Percentiles rank a stretch among this genome's conserved stretches.
Evolutionary conservation across 2,888 invertebrate genomes (phyloP).

Genomic region (Pilophorus perplexus): DNA sequence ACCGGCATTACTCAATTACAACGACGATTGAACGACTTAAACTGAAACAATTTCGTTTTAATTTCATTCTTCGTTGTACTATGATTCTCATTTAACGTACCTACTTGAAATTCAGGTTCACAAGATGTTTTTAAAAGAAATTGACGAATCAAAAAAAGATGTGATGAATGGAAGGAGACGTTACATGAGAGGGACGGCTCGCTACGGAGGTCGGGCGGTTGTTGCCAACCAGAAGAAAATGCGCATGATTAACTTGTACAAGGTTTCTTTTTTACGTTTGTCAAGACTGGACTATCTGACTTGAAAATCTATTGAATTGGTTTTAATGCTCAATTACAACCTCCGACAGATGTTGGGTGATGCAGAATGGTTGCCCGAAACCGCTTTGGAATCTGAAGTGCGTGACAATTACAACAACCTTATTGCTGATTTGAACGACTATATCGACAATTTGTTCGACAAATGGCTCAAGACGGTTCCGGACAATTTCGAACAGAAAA

Average conservation of each 20-base stretch:
- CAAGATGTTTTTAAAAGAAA: conserved; percentile 71
- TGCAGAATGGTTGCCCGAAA: conserved; percentile 38
- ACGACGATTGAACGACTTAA: no score
- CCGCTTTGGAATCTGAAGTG: conserved; percentile 32
- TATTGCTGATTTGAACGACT: conserved; percentile 27
- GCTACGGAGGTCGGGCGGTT: conserved; percentile 69
- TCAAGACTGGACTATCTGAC: no score
- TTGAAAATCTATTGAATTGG: no score
- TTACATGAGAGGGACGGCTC: conserved; percentile 66
- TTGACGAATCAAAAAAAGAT: conserved; percentile 70
- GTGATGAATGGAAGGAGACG: conserved; percentile 61
- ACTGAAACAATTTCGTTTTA: background rate
- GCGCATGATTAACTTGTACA: conserved; percentile 60
- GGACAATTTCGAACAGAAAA: conserved; percentile 28
- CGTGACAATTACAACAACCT: conserved; percentile 27
- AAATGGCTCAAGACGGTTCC: conserved; percentile 35
- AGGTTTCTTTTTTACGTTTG: conserved; percentile 55
- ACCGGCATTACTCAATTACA: no score
- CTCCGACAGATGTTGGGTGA: conserved; percentile 24
- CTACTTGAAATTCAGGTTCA: conserved; percentile 62
- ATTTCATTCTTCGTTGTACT: no score
- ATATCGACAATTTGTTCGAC: conserved; percentile 17
- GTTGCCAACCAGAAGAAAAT: conserved; percentile 67
- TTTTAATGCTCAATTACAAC: no score
- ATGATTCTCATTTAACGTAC: no score